Evolutionary conservation across 2,888 invertebrate species (phyloP).

Genomic region (Orchesella flavescens): DNA sequence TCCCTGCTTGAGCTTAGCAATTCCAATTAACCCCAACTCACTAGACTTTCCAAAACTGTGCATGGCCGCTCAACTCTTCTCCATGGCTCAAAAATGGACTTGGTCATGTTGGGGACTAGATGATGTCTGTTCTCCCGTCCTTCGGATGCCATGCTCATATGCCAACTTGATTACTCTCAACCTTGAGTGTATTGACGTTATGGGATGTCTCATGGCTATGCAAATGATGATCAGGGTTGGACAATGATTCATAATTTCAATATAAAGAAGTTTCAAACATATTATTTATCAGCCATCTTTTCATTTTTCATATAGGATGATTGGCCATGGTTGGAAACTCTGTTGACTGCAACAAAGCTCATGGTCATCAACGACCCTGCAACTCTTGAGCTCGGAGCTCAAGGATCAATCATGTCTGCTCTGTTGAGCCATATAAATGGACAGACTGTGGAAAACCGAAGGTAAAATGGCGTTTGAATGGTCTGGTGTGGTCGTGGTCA

Average conservation of each 20-base stretch:
- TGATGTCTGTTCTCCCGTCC: conserved; percentile 66
- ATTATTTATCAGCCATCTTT: conserved; percentile 5
- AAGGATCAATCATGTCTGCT: conserved; percentile 68
- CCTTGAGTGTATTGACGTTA: conserved; percentile 69
- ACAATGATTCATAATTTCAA: conserved; percentile 1
- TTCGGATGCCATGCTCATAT: conserved; percentile 72
- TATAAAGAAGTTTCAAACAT: conserved; percentile 1
- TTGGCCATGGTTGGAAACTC: conserved; percentile 69
- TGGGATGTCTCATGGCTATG: conserved; percentile 70
- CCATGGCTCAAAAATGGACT: conserved; percentile 72
- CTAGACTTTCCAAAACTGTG: conserved; percentile 70
- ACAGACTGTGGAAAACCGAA: conserved; percentile 61
- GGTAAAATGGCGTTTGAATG: conserved; percentile 50
- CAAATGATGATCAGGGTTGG: conserved; percentile 65
- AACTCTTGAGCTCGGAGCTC: conserved; percentile 69
- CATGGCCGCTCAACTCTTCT: conserved; percentile 70
- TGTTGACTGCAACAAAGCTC: conserved; percentile 70
- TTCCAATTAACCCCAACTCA: conserved; percentile 69
- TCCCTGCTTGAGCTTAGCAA: conserved; percentile 69
- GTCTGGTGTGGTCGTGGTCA: not conserved
- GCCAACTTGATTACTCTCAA: conserved; percentile 71
- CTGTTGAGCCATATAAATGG: conserved; percentile 68
- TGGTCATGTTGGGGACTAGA: conserved; percentile 70
- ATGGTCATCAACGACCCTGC: conserved; percentile 72
- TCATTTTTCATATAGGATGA: conserved; percentile 56